A percentile compares a stretch with the other conserved stretches of the same genome.
Evolutionary conservation across 2,888 invertebrate genomes (phyloP).

Genomic region (Agrochola circellaris): DNA sequence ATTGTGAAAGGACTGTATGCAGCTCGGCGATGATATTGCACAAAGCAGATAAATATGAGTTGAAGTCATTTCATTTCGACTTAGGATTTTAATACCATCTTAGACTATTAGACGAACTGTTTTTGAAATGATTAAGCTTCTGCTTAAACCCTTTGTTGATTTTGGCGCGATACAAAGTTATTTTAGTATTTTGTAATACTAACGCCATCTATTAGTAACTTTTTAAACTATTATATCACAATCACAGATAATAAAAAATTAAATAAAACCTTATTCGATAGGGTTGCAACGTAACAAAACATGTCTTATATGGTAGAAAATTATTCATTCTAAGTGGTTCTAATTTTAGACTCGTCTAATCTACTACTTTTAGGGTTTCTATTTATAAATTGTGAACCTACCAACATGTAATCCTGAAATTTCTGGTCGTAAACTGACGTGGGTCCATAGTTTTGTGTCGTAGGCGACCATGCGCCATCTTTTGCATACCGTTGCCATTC

Average conservation of each 20-base stretch:
- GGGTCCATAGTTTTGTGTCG: conserved; percentile 98
- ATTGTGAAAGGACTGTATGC: too few relatives aligned
- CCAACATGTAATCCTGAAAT: conserved; percentile 98
- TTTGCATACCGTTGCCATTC: conserved; percentile 98
- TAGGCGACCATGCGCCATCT: conserved; percentile 99
- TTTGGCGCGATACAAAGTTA: background rate
- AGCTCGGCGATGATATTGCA: background rate
- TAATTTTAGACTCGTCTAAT: conserved; percentile 28
- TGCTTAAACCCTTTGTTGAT: background rate
- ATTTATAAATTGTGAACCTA: conserved; percentile 71
- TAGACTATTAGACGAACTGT: background rate
- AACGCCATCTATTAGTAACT: conserved; percentile 52
- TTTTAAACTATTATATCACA: background rate
- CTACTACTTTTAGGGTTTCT: conserved; percentile 8
- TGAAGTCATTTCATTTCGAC: background rate
- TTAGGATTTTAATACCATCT: too few relatives aligned
- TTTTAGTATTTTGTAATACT: background rate
- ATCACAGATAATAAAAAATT: conserved; percentile 13
- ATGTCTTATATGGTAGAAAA: conserved; percentile 54
- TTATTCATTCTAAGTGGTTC: background rate
- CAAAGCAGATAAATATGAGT: background rate
- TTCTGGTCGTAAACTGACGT: conserved; percentile 98
- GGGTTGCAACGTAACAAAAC: conserved; percentile 43
- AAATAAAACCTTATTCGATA: background rate
- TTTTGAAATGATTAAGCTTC: background rate